These are phyloP conservation scores for Rhagium mordax DNA, from an alignment of 2,888 invertebrate genomes.

Conservation along the genomic window DNA sequence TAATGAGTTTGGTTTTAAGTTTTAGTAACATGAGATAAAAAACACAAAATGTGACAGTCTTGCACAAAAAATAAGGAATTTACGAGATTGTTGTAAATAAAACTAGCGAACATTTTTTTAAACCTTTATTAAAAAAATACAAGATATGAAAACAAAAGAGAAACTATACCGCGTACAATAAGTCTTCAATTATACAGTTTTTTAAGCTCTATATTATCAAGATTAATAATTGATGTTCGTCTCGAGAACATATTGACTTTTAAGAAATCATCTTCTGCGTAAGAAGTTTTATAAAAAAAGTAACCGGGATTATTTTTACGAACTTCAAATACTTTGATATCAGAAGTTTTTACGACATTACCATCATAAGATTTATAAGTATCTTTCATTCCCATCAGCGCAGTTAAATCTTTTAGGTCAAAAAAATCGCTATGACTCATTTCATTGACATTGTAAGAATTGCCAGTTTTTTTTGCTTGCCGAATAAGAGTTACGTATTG, in stretches of 20 bases:
- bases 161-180: neutral
- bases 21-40: neutral
- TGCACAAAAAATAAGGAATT: neutral
- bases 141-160: neutral
- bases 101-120: neutral
- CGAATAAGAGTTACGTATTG: conserved; percentile 10
- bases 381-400: conserved; percentile 32
- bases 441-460: conserved; percentile 32
- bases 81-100: neutral
- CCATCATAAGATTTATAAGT: conserved; percentile 28
- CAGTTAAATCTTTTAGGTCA: conserved; percentile 36
- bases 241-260: neutral
- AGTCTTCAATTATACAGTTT: neutral
- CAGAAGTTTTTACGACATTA: conserved; percentile 29
- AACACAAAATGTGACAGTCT: conserved; percentile 5
- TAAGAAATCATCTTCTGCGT: conserved; percentile 26
- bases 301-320: conserved; percentile 24
- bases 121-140: neutral
- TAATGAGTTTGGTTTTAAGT: neutral
- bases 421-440: conserved; percentile 32
- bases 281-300: conserved; percentile 38
- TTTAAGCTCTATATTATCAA: conserved; percentile 16
- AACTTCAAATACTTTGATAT: conserved; percentile 36
- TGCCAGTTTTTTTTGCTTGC: conserved; percentile 17
- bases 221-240: neutral